phyloP scores from a whole-genome alignment of 2,888 invertebrate genomes.

The Tipula unca region DNA sequence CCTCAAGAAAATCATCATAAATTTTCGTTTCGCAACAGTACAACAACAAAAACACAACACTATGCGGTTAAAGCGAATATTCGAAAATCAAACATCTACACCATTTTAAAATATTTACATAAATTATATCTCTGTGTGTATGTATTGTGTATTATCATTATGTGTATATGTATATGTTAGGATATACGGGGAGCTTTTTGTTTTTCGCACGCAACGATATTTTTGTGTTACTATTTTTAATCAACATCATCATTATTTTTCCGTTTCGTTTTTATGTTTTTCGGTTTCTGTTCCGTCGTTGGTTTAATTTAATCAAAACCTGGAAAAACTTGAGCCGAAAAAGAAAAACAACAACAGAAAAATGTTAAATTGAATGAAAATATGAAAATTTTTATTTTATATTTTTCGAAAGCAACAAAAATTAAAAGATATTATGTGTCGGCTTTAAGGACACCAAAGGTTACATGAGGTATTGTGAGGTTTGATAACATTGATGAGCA shows the following conservation, averaged over 20 bases:
- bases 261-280: not conserved
- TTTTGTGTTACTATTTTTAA: not conserved
- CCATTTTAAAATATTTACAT: not conserved
- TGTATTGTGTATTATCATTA: not conserved
- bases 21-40: not conserved
- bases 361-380: not conserved
- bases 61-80: not conserved
- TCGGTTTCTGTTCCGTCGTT: not conserved
- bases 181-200: not conserved
- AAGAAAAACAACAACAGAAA: not conserved
- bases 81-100: not conserved
- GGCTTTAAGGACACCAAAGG: not conserved
- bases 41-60: not conserved
- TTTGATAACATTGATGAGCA: not conserved
- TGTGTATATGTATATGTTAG: not conserved
- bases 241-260: not conserved
- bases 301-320: not conserved
- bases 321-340: not conserved
- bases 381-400: not conserved
- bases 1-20: not conserved
- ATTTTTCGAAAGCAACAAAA: not conserved
- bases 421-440: not conserved
- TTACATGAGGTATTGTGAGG: not conserved
- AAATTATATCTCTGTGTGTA: not conserved
- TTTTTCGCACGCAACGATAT: not conserved